These are phyloP conservation scores for Contarinia nasturtii DNA, from an alignment of 1,140 invertebrate species.

Conservation along the genomic window DNA sequence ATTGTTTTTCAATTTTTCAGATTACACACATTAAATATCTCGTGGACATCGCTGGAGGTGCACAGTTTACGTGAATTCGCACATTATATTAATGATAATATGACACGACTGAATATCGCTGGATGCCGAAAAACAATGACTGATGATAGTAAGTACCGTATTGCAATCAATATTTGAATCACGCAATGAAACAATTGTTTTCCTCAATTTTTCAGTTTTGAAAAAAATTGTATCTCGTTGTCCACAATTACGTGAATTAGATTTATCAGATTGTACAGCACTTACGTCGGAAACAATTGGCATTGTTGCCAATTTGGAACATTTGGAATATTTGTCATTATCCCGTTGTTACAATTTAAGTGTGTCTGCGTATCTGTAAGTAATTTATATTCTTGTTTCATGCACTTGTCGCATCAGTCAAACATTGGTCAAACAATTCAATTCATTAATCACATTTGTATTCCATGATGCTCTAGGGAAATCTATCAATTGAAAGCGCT, in stretches of 20 bases:
- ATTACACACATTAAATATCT: slow-evolving; percentile 54
- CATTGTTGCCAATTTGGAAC: slow-evolving; percentile 37
- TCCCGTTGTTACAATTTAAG: slow-evolving; percentile 67
- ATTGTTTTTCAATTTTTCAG: slow-evolving; percentile 25
- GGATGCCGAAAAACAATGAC: slow-evolving; percentile 54
- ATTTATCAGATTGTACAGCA: slow-evolving; percentile 66
- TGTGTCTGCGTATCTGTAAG: slow-evolving; percentile 37
- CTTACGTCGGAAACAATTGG: slow-evolving; percentile 38
- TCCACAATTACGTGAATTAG: slow-evolving; percentile 55
- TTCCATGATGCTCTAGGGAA: slow-evolving; percentile 21
- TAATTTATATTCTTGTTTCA: no score
- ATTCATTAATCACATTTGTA: neutral
- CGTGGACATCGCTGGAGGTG: slow-evolving; percentile 53
- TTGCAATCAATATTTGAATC: neutral
- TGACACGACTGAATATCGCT: slow-evolving; percentile 59
- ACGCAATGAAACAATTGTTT: neutral
- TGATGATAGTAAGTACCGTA: slow-evolving; percentile 44
- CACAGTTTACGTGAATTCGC: slow-evolving; percentile 40
- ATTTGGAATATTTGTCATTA: slow-evolving; percentile 63
- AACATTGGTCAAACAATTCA: neutral
- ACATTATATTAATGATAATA: slow-evolving; percentile 33
- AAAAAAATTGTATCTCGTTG: slow-evolving; percentile 39
- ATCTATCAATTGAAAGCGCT: slow-evolving; percentile 33
- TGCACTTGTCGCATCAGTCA: no score
- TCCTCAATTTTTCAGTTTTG: slow-evolving; percentile 36